Evolutionary conservation across 2,113 vertebrate species (phyloP).

Genomic region (Cyprinus carpio): DNA sequence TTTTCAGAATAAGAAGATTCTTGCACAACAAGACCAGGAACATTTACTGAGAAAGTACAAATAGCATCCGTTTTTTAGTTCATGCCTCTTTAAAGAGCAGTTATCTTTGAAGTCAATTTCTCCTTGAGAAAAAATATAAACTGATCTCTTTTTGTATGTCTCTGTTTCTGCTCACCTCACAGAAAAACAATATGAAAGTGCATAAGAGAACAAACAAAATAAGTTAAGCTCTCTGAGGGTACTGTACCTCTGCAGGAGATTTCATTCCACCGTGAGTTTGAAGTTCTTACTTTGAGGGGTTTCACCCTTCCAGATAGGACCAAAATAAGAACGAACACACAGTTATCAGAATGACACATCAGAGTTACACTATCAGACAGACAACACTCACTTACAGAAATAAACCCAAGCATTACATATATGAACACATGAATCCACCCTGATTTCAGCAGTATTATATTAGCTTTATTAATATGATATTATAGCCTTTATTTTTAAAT

Average conservation of each 20-base stretch:
- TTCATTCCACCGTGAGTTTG: background rate
- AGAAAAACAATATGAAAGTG: slow-evolving; percentile 8
- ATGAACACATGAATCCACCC: background rate
- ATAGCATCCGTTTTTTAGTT: background rate
- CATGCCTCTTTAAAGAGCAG: background rate
- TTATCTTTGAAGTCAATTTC: background rate
- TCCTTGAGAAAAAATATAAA: background rate
- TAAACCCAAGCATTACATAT: background rate
- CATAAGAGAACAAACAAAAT: background rate
- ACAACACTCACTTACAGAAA: too few relatives aligned
- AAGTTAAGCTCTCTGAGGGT: background rate
- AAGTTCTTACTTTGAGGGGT: background rate
- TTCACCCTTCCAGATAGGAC: background rate
- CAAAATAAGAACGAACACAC: too few relatives aligned
- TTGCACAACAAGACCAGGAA: background rate
- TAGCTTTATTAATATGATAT: background rate
- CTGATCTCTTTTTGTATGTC: background rate
- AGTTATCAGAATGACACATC: too few relatives aligned
- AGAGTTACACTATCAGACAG: background rate
- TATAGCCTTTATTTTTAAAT: background rate
- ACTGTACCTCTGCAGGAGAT: background rate
- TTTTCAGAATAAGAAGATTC: too few relatives aligned
- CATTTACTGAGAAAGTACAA: background rate
- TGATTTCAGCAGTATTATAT: background rate
- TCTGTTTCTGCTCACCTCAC: background rate